Evolutionary conservation across 1,140 invertebrate species (phyloP).

Genomic region (Rhizoglyphus robini): DNA sequence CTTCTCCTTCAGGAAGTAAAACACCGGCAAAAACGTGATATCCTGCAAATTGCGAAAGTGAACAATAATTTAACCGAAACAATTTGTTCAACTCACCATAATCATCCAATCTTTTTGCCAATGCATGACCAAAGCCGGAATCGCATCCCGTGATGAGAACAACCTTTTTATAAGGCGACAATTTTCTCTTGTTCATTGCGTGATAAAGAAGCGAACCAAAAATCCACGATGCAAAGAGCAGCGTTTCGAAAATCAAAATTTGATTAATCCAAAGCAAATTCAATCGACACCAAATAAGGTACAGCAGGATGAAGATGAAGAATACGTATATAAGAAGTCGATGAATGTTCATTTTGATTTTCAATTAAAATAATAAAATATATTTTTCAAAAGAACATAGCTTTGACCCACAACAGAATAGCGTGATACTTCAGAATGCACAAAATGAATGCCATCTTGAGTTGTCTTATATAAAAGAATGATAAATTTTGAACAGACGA

Average conservation of each 20-base stretch:
- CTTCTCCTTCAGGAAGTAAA: conserved; percentile 32
- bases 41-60: conserved; percentile 27
- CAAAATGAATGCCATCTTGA: too few relatives aligned
- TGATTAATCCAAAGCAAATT: background rate
- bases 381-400: background rate
- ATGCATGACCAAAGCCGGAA: conserved; percentile 35
- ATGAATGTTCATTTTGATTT: too few relatives aligned
- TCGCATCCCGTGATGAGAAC: conserved; percentile 38
- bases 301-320: background rate
- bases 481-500: too few relatives aligned
- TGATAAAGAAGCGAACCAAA: background rate
- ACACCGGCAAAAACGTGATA: conserved; percentile 40
- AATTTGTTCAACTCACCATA: conserved; percentile 27
- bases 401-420: too few relatives aligned
- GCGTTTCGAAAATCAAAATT: background rate
- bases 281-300: background rate
- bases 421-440: too few relatives aligned
- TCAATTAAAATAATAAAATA: too few relatives aligned
- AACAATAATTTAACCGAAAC: background rate
- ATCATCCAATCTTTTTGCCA: conserved; percentile 35
- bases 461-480: too few relatives aligned
- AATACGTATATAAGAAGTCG: too few relatives aligned
- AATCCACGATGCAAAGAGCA: background rate
- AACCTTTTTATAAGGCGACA: conserved; percentile 5
- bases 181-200: background rate